A percentile compares a stretch with the other conserved stretches of the same genome.
phyloP scores from a whole-genome alignment of 2,797 vertebrate genomes.

The Platyrinchus mystaceus region DNA sequence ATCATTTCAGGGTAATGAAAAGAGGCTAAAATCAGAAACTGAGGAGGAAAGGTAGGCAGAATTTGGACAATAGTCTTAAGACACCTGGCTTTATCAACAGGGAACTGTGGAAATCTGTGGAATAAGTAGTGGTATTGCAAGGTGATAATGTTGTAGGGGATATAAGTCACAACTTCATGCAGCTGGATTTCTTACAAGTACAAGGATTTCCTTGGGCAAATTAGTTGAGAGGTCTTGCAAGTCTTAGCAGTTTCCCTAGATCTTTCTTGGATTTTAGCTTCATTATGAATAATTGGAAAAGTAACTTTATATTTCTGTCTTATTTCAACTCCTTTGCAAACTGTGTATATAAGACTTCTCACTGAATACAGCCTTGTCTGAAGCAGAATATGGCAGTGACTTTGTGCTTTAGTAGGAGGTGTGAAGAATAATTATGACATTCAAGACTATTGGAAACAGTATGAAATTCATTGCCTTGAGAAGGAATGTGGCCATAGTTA shows the following conservation, averaged over 20 bases:
- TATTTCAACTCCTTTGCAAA: conserved; percentile 30
- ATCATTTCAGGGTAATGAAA: neutral
- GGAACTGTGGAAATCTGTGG: neutral
- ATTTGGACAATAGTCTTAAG: neutral
- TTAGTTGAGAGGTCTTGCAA: neutral
- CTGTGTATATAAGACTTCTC: neutral
- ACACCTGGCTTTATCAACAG: neutral
- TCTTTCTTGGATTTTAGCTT: neutral
- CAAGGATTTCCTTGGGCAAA: neutral
- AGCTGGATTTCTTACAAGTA: neutral
- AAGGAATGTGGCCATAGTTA: conserved; percentile 54
- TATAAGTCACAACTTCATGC: neutral
- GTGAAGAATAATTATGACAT: conserved; percentile 67
- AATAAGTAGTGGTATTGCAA: neutral
- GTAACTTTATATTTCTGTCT: neutral
- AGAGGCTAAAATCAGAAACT: neutral
- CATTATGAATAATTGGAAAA: conserved; percentile 19
- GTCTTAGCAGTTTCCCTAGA: neutral
- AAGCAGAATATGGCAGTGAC: conserved; percentile 49
- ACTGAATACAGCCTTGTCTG: conserved; percentile 59
- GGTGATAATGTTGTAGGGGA: neutral
- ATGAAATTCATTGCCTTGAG: conserved; percentile 55
- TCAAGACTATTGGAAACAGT: conserved; percentile 61
- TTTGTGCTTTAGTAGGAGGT: conserved; percentile 63
- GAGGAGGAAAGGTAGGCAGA: neutral